Base-by-base conservation (phyloP, 2,888 invertebrate species). In the Apeira syringaria region DNA sequence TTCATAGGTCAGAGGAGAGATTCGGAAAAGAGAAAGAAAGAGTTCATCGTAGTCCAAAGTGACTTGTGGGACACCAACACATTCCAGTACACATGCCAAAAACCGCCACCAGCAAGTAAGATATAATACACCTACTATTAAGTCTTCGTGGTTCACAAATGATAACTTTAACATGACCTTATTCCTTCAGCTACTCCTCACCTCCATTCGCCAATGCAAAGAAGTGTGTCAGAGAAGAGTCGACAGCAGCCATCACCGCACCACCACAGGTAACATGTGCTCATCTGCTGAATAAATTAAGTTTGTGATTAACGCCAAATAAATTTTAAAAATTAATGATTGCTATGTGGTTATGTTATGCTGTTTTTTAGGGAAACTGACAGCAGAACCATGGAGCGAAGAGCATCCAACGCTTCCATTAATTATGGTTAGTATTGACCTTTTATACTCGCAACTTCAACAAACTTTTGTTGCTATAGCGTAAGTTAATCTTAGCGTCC, bases 41-140 rank as follows among this genome's bases (percentile, higher is more conserved):
- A 92, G 35, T 93, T 92, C 61, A 92, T 93, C 34, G 93, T 93
- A 3, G 92, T 92, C 1, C 93, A 93, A 65, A 93, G 93, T 59
- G 93, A 93, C 61, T 74, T 93, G n/a, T 93, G 93, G 93, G 92
- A 93, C 54, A 93, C 93, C 0, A 92, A 91, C 48, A 93, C 92
- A 0, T 91, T 93, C 52, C 92, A 92, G 48, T 90, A 90, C 46
- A 89, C 85, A 1, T 87, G 87, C 43, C 87, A 89, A 57, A 88
- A 89, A 54, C 72, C 87, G 5, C 86, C 86, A 2, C 56, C 82
- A 4, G 68, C 75, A 65, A 64, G 70, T 62, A 59, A 58, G 20
- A 6, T 20, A 17, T 7, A 9, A n/a, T n/a, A n/a, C n/a, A n/a
- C n/a, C n/a, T n/a, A n/a, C n/a, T n/a, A n/a, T n/a, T n/a, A n/a